phyloP scores from a whole-genome alignment of 2,888 invertebrate species.

The Epinotia bilunana region DNA sequence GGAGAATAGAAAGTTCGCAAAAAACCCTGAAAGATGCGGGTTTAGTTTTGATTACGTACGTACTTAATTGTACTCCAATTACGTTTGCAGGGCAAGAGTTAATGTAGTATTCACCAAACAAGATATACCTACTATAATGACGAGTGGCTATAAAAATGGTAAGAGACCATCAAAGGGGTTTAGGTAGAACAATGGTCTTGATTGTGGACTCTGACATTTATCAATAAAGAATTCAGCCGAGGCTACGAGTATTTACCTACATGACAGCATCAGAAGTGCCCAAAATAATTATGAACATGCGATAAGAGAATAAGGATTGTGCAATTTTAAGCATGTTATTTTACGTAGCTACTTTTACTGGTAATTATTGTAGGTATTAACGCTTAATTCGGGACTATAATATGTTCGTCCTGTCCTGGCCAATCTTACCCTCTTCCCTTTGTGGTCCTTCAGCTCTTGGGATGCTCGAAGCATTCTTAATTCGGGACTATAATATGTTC shows the following conservation, averaged over 20 bases:
- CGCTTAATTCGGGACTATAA: background rate
- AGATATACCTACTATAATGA: background rate
- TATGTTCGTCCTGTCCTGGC: background rate
- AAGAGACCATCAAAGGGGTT: background rate
- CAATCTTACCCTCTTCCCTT: background rate
- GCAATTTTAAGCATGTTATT: background rate
- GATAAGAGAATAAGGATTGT: background rate
- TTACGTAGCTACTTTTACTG: background rate
- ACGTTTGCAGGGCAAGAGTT: slow-evolving; percentile 8
- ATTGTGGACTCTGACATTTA: background rate
- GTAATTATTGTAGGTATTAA: background rate
- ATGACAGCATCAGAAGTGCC: background rate
- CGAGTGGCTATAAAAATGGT: background rate
- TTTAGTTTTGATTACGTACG: background rate
- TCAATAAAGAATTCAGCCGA: background rate
- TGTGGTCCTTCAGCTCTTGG: too few species aligned
- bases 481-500: background rate
- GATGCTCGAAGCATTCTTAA: background rate
- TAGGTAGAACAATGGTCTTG: background rate
- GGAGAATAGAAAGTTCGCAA: background rate
- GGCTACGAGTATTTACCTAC: background rate
- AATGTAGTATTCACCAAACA: slow-evolving; percentile 6
- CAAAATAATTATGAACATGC: background rate
- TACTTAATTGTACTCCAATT: background rate
- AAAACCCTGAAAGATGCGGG: slow-evolving; percentile 21